phyloP scores from a whole-genome alignment of 2,888 invertebrate species.

The Mythimna pallens region DNA sequence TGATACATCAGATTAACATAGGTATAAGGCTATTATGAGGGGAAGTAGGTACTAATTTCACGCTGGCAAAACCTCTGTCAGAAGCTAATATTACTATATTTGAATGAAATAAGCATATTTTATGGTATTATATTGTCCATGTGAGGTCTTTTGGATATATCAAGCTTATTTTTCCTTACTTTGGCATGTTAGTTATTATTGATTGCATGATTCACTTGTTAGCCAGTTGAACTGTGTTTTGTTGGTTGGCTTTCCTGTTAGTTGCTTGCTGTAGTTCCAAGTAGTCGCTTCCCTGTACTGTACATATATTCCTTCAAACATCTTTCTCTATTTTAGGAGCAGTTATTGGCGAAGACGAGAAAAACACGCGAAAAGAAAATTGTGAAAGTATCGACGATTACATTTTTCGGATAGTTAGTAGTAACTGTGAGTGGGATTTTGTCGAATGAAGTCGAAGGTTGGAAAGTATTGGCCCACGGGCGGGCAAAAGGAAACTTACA shows the following conservation, averaged over 20 bases:
- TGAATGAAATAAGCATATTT: background rate
- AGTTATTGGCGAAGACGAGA: constrained; percentile 62
- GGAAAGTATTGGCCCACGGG: constrained; percentile 92
- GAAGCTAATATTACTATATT: background rate
- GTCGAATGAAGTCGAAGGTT: constrained; percentile 89
- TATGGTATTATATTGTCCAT: background rate
- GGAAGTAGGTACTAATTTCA: too few species aligned
- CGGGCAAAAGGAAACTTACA: constrained; percentile 91
- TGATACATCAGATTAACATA: too few species aligned
- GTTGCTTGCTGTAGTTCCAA: constrained; percentile 56
- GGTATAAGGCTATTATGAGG: too few species aligned
- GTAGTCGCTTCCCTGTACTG: constrained; percentile 77
- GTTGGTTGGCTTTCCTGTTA: constrained; percentile 51
- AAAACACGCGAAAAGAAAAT: constrained; percentile 65
- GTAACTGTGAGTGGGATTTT: constrained; percentile 68
- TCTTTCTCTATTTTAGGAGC: constrained; percentile 83
- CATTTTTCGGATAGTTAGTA: constrained; percentile 63
- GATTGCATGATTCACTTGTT: constrained; percentile 65
- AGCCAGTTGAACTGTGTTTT: constrained; percentile 20
- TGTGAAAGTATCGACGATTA: constrained; percentile 53
- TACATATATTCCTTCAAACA: constrained; percentile 81
- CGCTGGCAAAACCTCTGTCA: too few species aligned
- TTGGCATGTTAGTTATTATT: constrained; percentile 47
- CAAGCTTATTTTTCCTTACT: constrained; percentile 57
- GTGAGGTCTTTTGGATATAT: constrained; percentile 23